Conservation (phyloP, 2,113 vertebrate genomes). For the Callionymus lyra region DNA sequence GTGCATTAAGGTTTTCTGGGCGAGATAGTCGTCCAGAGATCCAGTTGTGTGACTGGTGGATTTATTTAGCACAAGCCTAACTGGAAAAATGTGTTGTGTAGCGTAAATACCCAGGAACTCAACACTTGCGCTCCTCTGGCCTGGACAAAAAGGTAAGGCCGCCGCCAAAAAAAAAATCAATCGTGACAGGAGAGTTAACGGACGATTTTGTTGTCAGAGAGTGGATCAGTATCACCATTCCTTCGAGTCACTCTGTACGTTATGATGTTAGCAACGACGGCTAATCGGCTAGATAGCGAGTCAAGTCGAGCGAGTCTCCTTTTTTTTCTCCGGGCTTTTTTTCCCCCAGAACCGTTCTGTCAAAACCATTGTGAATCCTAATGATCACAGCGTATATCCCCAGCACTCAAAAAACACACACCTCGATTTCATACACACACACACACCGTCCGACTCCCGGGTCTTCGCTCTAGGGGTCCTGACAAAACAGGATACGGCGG, state of each 20-base stretch:
- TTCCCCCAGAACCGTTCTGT: conserved; percentile 44
- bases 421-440: conserved; percentile 10
- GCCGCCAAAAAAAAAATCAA: conserved; percentile 42
- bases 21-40: conserved; percentile 2
- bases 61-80: too few species aligned
- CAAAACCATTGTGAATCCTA: conserved; percentile 60
- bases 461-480: conserved; percentile 56
- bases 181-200: conserved; percentile 31
- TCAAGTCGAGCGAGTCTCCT: conserved; percentile 38
- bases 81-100: too few species aligned
- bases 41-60: background rate
- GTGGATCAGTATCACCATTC: too few species aligned
- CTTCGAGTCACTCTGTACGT: too few species aligned
- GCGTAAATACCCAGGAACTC: too few species aligned
- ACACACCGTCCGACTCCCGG: conserved; percentile 11
- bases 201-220: conserved; percentile 23
- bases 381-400: conserved; percentile 52
- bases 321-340: conserved; percentile 49
- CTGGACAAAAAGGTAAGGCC: conserved; percentile 12
- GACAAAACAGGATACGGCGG: conserved; percentile 61
- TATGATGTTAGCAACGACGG: conserved; percentile 6
- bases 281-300: conserved; percentile 33
- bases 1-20: conserved; percentile 3
- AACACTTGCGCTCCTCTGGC: background rate
- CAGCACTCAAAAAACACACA: conserved; percentile 14